A percentile compares a stretch with the other conserved stretches of the same genome.
phyloP scores from a whole-genome alignment of 2,797 vertebrate species.

The Halcyon badia region DNA sequence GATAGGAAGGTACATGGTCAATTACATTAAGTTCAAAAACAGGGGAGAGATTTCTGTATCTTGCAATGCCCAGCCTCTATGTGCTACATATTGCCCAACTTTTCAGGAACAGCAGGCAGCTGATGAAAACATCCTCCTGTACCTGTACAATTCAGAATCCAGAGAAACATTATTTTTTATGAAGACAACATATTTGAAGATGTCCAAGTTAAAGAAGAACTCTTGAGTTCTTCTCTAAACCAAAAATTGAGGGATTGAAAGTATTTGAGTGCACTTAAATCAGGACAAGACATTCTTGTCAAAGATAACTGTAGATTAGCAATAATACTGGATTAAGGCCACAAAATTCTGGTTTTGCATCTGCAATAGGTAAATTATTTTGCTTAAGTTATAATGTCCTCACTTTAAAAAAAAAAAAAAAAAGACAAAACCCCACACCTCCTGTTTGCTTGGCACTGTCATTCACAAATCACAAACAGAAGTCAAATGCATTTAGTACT shows the following conservation, averaged over 20 bases:
- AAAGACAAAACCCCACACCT: background rate
- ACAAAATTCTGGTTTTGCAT: background rate
- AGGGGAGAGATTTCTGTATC: background rate
- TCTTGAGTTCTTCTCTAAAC: background rate
- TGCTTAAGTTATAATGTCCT: background rate
- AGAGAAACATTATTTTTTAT: background rate
- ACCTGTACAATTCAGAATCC: background rate
- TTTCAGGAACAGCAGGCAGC: background rate
- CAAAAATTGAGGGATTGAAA: background rate
- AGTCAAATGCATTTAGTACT: background rate
- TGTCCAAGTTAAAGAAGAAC: background rate
- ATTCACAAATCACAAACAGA: background rate
- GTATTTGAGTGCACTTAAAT: background rate
- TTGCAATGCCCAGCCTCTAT: background rate
- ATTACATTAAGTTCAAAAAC: background rate
- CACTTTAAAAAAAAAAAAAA: background rate
- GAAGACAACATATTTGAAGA: background rate
- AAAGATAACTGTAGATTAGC: background rate
- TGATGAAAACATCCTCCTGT: background rate
- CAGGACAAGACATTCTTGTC: background rate
- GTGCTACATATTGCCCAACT: background rate
- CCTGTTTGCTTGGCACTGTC: background rate
- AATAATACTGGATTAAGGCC: background rate
- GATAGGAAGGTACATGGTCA: background rate
- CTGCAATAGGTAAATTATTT: background rate